Evolutionary conservation across 2,113 vertebrate genomes (phyloP).

Genomic region (Arizona elegans): DNA sequence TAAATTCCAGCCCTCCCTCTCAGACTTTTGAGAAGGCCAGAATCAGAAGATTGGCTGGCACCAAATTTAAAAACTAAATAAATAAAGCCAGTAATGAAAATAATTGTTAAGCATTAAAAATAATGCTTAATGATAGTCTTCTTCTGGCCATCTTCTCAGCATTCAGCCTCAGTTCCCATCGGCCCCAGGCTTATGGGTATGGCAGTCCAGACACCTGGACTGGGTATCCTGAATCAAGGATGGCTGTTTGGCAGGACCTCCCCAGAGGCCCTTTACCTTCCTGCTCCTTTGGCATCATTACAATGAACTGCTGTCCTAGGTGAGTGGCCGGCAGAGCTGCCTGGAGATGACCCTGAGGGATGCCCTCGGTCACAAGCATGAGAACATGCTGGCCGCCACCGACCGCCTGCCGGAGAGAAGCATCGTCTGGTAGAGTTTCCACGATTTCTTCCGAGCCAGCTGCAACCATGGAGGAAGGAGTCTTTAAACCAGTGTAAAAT

Average conservation of each 20-base stretch:
- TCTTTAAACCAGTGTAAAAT: not conserved
- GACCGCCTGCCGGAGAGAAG: slow-evolving; percentile 75
- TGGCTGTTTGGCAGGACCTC: not conserved
- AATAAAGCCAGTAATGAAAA: not conserved
- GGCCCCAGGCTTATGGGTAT: not conserved
- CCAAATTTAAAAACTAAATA: not conserved
- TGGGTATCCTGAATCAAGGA: not conserved
- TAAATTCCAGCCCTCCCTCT: not conserved
- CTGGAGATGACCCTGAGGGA: slow-evolving; percentile 79
- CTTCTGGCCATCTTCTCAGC: not conserved
- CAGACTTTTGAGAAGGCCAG: not conserved
- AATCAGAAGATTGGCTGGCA: not conserved
- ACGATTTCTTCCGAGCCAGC: slow-evolving; percentile 73
- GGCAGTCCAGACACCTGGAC: not conserved
- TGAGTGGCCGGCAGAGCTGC: slow-evolving; percentile 50
- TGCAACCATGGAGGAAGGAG: slow-evolving; percentile 34
- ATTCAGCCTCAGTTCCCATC: not conserved
- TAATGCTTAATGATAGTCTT: not conserved
- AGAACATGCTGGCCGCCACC: slow-evolving; percentile 79
- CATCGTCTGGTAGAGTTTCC: slow-evolving; percentile 67
- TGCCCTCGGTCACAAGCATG: slow-evolving; percentile 72
- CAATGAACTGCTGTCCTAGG: slow-evolving; percentile 79
- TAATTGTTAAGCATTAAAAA: too few relatives aligned
- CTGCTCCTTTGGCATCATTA: slow-evolving; percentile 85
- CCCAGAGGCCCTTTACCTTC: slow-evolving; percentile 68